phyloP scores from a whole-genome alignment of 2,888 invertebrate species.

The Epirrhoe tristata region DNA sequence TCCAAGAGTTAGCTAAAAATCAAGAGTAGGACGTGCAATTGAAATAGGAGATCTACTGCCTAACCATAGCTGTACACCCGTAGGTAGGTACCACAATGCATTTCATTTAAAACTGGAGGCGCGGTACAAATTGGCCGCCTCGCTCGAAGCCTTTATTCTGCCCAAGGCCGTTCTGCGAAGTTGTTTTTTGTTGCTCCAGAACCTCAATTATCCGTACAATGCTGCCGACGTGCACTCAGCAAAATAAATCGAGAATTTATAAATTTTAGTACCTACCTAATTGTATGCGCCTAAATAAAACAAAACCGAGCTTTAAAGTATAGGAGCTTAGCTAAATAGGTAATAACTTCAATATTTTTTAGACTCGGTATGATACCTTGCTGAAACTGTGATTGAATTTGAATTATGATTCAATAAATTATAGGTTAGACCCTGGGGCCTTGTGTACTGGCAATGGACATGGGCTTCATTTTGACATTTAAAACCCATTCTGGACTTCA shows the following conservation, averaged over 20 bases:
- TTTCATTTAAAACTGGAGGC: slow-evolving; percentile 25
- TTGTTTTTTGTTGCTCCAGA: slow-evolving; percentile 51
- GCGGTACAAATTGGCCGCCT: slow-evolving; percentile 34
- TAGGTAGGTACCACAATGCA: neutral
- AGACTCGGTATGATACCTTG: too few species aligned
- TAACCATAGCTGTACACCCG: neutral
- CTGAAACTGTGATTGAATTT: neutral
- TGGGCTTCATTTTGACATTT: too few species aligned
- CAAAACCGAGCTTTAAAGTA: neutral
- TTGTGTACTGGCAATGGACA: too few species aligned
- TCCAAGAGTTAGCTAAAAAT: too few species aligned
- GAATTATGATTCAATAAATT: neutral
- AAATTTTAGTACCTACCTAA: neutral
- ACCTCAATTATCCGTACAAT: slow-evolving; percentile 59
- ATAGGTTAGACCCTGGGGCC: too few species aligned
- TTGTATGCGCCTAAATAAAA: neutral
- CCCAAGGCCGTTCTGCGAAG: slow-evolving; percentile 54
- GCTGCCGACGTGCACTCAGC: slow-evolving; percentile 38
- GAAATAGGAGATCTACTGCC: neutral
- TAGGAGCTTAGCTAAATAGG: too few species aligned
- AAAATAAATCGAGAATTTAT: neutral
- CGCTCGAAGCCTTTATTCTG: slow-evolving; percentile 36
- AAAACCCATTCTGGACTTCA: too few species aligned
- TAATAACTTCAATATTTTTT: too few species aligned
- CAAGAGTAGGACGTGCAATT: neutral